Base-by-base conservation (phyloP, 2,888 invertebrate genomes). In the Orchestes rusci region DNA sequence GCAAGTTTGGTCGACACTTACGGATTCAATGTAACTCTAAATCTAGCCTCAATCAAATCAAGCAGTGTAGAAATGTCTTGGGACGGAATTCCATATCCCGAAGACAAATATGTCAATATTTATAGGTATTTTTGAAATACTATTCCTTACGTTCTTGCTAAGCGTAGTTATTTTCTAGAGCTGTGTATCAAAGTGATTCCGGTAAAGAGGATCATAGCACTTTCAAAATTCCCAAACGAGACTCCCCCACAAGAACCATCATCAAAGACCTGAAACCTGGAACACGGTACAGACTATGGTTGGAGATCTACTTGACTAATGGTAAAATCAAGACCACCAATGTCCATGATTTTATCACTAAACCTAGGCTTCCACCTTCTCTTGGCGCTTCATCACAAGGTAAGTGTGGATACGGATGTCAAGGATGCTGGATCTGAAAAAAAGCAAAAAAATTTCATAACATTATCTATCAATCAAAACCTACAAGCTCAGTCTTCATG, bases 251-350 rank as follows among this genome's bases (percentile, higher is more conserved):
- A 1, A 78, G 76, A 56, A 79, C 81, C 0, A 66, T 79, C 15
- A 78, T 84, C 20, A 74, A 71, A 59, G 82, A 82, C 50, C 69
- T 85, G 28, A 82, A 83, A 60, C 84, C 91, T 0, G 82, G 86
- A 37, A 83, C 87, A 12, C 80, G 89, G 59, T 92, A 91, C 64
- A 80, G 88, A 32, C 72, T 92, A 16, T 92, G 92, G 91, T 68
- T 93, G 51, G 92, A 92, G 61, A 77, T 91, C 52, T 92, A 90
- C 67, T 70, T 93, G 28, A 89, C 89, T 0, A 92, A 92, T 64
- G 92, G 93, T 13, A 84, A 84, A 63, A 85, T 88, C 48, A 88
- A 89, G 65, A 88, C 88, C 40, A 91, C 90, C 60, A 91, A 92
- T 58, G 90, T 91, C 0, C 77, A 91, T 58, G 88, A 89, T 59